Conservation (phyloP, 1,140 invertebrate genomes). For the Lepidurus packardi region DNA sequence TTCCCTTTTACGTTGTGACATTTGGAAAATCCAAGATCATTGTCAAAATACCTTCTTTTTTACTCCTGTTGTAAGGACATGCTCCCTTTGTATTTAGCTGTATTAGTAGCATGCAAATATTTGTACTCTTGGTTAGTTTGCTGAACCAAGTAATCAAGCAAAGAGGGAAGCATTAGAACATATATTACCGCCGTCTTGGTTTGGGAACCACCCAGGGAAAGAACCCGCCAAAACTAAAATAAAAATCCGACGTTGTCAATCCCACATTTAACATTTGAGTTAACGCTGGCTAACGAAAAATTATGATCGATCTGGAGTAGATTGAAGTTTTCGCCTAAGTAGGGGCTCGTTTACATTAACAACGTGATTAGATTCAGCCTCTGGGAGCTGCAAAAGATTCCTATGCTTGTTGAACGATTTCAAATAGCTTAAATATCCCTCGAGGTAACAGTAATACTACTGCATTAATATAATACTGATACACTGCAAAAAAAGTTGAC, state of each 20-base stretch:
- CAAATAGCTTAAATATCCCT: too few relatives aligned
- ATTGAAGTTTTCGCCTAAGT: not conserved
- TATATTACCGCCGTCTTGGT: conserved; percentile 35
- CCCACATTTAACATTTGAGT: conserved; percentile 35
- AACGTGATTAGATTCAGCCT: not conserved
- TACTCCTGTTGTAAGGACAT: too few relatives aligned
- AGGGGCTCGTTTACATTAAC: not conserved
- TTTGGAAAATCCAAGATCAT: too few relatives aligned
- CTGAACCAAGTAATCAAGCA: not conserved
- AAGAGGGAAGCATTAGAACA: conserved; percentile 5
- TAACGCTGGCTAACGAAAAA: not conserved
- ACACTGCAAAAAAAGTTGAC: too few relatives aligned
- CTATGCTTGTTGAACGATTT: too few relatives aligned
- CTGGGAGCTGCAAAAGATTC: too few relatives aligned
- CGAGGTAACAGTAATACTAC: too few relatives aligned
- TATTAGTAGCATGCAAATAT: not conserved
- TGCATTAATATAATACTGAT: too few relatives aligned
- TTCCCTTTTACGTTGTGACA: too few relatives aligned
- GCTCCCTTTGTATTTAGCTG: not conserved
- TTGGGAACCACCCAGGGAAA: conserved; percentile 54
- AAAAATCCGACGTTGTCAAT: conserved; percentile 30
- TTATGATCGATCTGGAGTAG: not conserved
- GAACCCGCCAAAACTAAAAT: conserved; percentile 35
- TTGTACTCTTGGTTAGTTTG: not conserved
- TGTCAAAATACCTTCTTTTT: too few relatives aligned